A percentile compares a stretch with the other conserved stretches of the same genome.
phyloP scores from a whole-genome alignment of 2,113 vertebrate genomes.

The human (Homo sapiens) region GRCh38 chr12:79367001-79367500 shows the following conservation, averaged over 20 bases:
- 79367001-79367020: not conserved
- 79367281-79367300: not conserved
- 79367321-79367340: not conserved
- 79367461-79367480: not conserved
- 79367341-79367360: constrained; percentile 36
- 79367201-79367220: constrained; percentile 40
- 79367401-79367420: constrained; percentile 19
- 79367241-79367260: constrained; percentile 20
- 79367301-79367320: not conserved
- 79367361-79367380: constrained; percentile 42
- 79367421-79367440: constrained; percentile 16
- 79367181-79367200: not conserved
- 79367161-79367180: constrained; percentile 25
- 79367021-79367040: not conserved
- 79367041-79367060: not conserved
- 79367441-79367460: constrained; percentile 2
- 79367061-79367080: not conserved
- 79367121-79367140: not conserved
- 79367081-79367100: not conserved
- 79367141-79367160: constrained; percentile 27
- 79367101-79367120: not conserved
- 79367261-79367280: constrained; percentile 22
- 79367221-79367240: not conserved
- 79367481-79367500: constrained; percentile 22
- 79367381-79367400: constrained; percentile 5